Evolutionary conservation across 64 coral and sea anemone genomes (phyloP), one percentile per base, ranked within the genome.

Genomic region (Orbicella faveolata): DNA sequence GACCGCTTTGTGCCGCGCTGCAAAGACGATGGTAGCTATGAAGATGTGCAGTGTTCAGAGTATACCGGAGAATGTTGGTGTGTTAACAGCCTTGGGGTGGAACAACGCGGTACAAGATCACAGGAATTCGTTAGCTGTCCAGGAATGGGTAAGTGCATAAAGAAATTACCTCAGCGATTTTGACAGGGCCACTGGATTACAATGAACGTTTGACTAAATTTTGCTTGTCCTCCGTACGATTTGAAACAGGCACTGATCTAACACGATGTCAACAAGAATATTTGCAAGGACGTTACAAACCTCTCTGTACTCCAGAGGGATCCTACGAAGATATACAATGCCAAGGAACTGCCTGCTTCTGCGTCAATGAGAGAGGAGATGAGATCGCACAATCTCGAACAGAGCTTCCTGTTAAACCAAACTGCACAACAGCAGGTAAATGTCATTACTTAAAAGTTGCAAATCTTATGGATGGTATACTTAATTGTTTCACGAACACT

Each of bases 1-100:
- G 83, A 86, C 57, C 59, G 44, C 10, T 92, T 92, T 79, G 92
- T 96, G 0, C 95, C 95, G 36, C 95, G 88, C 2, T 96, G 95
- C 34, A 96, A 86, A 36, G 80, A 82, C 36, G 92, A 94, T 69
- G 95, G 95, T 1, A 78, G 14, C 2, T 96, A 77, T 75, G 95
- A 96, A 86, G 92, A 93, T 21, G 88, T 93, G 13, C 95, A 96
- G 83, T 96, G 95, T 81, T 88, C 77, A 26, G 90, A 92, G 62
- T 73, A 72, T 9, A 83, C 81, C 39, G 88, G 88, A 20, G 95
- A 94, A 52, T 96, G 95, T 79, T 96, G 92, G 79, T 96, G 95
- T 82, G 95, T 96, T 69, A 87, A 94, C 73, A 84, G 26, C 16
- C 62, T 88, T 41, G 95, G 95, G 14, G 76, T 75, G 12, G 95